Evolutionary conservation across 1,140 invertebrate genomes (phyloP).

Genomic region (Neodiprion lecontei): DNA sequence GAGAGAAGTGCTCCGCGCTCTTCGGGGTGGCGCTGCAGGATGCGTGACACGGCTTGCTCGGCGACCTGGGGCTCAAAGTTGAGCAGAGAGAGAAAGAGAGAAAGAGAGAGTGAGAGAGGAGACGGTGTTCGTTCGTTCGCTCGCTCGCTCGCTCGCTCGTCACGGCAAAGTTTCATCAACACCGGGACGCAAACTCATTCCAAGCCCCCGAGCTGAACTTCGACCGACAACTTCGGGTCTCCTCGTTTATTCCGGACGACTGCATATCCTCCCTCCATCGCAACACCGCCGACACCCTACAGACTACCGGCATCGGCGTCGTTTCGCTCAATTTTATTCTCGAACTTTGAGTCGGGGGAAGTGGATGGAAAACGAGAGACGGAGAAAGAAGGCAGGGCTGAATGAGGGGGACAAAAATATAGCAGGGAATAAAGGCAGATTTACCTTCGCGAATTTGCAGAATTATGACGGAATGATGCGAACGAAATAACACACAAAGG

Average conservation of each 20-base stretch:
- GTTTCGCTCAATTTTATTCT: not conserved
- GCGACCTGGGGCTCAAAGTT: no score
- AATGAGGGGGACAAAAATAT: slow-evolving; percentile 9
- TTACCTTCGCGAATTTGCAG: no score
- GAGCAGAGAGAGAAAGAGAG: no score
- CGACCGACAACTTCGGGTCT: slow-evolving; percentile 59
- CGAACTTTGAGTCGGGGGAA: no score
- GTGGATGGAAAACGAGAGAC: slow-evolving; percentile 32
- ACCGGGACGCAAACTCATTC: slow-evolving; percentile 59
- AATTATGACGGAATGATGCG: not conserved
- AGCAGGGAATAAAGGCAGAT: not conserved
- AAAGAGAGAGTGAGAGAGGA: not conserved
- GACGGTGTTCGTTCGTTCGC: not conserved
- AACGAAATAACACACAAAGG: slow-evolving; percentile 9
- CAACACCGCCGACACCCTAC: slow-evolving; percentile 25
- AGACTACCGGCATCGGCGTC: not conserved
- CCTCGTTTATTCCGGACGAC: slow-evolving; percentile 63
- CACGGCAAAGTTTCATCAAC: slow-evolving; percentile 62
- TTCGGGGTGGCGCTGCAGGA: not conserved
- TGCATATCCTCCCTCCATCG: slow-evolving; percentile 60
- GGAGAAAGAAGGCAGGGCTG: slow-evolving; percentile 28
- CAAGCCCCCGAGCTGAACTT: slow-evolving; percentile 52
- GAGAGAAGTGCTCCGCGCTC: not conserved
- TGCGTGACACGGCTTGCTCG: no score
- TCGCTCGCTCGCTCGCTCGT: slow-evolving; percentile 47